Evolutionary conservation across 2,888 invertebrate species (phyloP).

Genomic region (Lepidochrysops patricia): DNA sequence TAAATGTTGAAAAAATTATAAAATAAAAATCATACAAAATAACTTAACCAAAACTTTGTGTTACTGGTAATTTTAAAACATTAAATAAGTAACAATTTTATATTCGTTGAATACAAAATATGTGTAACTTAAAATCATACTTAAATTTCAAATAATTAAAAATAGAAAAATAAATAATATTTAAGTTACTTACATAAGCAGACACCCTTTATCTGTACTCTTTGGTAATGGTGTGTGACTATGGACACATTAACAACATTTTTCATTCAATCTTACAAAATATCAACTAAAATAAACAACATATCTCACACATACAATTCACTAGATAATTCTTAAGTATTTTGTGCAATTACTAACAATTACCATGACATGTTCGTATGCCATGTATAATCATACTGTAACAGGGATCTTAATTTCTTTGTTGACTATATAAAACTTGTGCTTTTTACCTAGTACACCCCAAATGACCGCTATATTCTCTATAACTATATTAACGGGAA

Average conservation of each 20-base stretch:
- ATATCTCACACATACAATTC: conserved; percentile 32
- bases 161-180: conserved; percentile 22
- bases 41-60: background rate
- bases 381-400: conserved; percentile 67
- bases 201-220: conserved; percentile 26
- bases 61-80: no score
- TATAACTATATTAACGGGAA: conserved; percentile 94
- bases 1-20: background rate
- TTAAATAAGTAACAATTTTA: background rate
- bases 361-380: conserved; percentile 32
- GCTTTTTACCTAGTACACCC: conserved; percentile 95
- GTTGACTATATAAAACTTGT: conserved; percentile 97
- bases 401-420: conserved; percentile 87
- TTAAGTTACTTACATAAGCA: conserved; percentile 19
- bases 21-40: background rate
- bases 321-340: conserved; percentile 37
- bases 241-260: conserved; percentile 23
- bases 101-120: background rate
- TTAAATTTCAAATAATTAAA: conserved; percentile 5
- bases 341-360: conserved; percentile 49
- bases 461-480: conserved; percentile 96
- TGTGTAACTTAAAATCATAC: background rate
- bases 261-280: conserved; percentile 19
- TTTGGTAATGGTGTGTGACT: conserved; percentile 31
- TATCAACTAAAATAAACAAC: conserved; percentile 16